Base-by-base conservation (phyloP, 1,140 invertebrate species). In the fruit fly (Drosophila melanogaster) region DNA sequence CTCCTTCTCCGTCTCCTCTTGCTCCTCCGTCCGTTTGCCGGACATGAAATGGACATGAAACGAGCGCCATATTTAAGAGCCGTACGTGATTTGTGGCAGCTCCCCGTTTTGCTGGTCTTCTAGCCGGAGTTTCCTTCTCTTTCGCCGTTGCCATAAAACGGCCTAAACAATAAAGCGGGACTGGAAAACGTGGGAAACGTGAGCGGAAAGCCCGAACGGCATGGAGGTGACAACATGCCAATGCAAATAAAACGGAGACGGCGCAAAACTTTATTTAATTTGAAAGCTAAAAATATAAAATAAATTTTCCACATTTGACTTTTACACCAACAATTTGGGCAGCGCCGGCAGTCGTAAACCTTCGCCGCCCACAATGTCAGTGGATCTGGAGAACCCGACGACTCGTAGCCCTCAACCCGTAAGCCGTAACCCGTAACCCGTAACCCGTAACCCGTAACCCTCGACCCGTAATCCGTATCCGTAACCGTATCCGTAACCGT, bases 271-370 rank as follows among this genome's bases (percentile, higher is more conserved):
- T 86, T 86, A 86, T 86, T 86, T 86, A 86, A 86, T 86, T 86
- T 86, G 67, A 86, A 87, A 81, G 79, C 83, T 69, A 83, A 79
- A 79, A 79, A 79, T 81, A 77, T 77, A 87, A 87, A 86, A 87
- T 86, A 86, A 86, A 86, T 87, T 86, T 87, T 79, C 58, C 84
- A 86, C 83, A 86, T 86, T 86, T 86, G 83, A 83, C 83, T 87
- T 87, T 86, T 86, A 86, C 75, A 83, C 74, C 83, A 77, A 87
- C 83, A 81, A 87, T 86, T 87, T 86, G 81, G 35, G 33, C 24
- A 57, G 66, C 22, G 67, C 50, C 72, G 71, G 55, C 58, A 71
- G 66, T 87, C 83, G 83, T 86, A 87, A 86, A 86, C 70, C 77
- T 67, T 67, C 14, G 58, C 38, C 37, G 41, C 50, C 47, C 46